Evolutionary conservation across 2,113 vertebrate genomes (phyloP), one percentile per base, ranked within the genome.

Genomic region (Madoqua kirkii): DNA sequence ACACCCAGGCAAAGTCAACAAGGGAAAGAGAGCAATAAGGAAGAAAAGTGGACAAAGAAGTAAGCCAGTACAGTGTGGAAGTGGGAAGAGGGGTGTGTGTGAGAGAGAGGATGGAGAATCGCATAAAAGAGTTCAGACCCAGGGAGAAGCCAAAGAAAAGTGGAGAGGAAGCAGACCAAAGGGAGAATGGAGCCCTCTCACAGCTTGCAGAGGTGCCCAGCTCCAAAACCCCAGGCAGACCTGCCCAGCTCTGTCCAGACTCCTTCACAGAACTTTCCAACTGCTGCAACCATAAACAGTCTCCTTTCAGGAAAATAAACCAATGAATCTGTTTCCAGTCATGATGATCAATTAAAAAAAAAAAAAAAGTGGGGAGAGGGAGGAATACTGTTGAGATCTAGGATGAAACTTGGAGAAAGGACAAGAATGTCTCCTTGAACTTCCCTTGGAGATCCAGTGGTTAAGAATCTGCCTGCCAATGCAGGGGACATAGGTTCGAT

Each of bases 61-160:
- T 2, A 10, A 48, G 36, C 0, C 7, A 85, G 12, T 16, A 14
- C 54, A 21, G 27, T 0, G 0, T 40, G 50, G 6, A 6, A 36
- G 36, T 31, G 16, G 62, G 67, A 36, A 50, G n/a, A 13, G 15
- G 48, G 11, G 36, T 43, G 6, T 76, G 71, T 74, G 36, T 43
- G 2, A 50, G 27, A 33, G 13, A 27, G 40, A 14, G 52, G 25
- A 25, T 2, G 2, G 7, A 21, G 29, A 23, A 27, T 83, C 31
- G 17, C 7, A 19, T 3, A 6, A n/a, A 52, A 59, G 59, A n/a
- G 29, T 21, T 57, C 60, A 95, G 40, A 76, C 59, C 31, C 27
- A 21, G 57, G 45, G 3, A 9, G 50, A 25, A 85, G 40, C 71
- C 40, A 10, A 31, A 4, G 50, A 76, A 25, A 59, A 50, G 29